A percentile compares a stretch with the other conserved stretches of the same genome.
phyloP scores from a whole-genome alignment of 2,888 invertebrate genomes.

The Polyploca ridens region DNA sequence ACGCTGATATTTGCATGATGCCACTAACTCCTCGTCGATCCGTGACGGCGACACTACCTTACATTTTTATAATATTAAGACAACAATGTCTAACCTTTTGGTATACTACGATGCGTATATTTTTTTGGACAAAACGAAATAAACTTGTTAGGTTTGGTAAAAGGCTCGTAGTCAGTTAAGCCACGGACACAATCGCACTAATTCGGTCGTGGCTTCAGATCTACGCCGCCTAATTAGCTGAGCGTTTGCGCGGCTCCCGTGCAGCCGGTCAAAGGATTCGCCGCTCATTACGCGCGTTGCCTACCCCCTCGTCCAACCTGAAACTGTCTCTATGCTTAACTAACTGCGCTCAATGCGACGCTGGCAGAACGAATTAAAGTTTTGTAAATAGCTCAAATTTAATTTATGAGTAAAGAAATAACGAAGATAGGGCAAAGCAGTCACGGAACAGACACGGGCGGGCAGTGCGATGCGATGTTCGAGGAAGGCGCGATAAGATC shows the following conservation, averaged over 20 bases:
- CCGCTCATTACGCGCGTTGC: conserved; percentile 76
- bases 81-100: neutral
- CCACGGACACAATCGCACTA: conserved; percentile 70
- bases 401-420: conserved; percentile 62
- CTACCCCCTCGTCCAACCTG: conserved; percentile 57
- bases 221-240: conserved; percentile 78
- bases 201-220: conserved; percentile 78
- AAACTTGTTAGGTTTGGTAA: conserved; percentile 47
- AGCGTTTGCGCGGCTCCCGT: conserved; percentile 66
- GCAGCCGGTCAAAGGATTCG: conserved; percentile 80
- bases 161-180: conserved; percentile 56
- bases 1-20: conserved; percentile 70
- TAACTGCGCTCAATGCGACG: conserved; percentile 48
- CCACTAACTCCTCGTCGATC: conserved; percentile 40
- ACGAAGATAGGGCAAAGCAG: conserved; percentile 63
- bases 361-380: conserved; percentile 44
- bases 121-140: conserved; percentile 24
- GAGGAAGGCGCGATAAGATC: conserved; percentile 82
- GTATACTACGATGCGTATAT: neutral
- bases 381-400: conserved; percentile 53
- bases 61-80: conserved; percentile 20
- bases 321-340: conserved; percentile 61
- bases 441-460: conserved; percentile 75
- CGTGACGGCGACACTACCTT: conserved; percentile 37
- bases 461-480: conserved; percentile 78